These are phyloP conservation scores for Conus betulinus DNA, from an alignment of 1,140 invertebrate species.

Conservation along the genomic window DNA sequence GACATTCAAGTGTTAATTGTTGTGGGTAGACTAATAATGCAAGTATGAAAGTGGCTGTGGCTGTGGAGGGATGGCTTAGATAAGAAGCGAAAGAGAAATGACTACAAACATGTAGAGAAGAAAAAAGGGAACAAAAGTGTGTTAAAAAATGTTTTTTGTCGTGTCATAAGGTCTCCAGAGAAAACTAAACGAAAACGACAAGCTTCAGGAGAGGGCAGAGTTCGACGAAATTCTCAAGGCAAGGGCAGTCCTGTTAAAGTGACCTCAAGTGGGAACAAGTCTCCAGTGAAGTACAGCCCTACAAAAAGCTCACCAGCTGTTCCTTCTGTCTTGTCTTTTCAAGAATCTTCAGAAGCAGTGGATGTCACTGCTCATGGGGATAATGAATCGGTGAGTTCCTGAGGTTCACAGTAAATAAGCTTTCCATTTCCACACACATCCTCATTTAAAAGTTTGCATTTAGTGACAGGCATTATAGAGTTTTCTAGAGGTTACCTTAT, in stretches of 20 bases:
- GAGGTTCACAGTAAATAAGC: no score
- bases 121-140: no score
- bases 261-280: slow-evolving; percentile 12
- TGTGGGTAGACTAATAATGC: no score
- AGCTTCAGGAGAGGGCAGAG: slow-evolving; percentile 28
- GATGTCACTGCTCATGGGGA: slow-evolving; percentile 5
- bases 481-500: no score
- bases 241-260: slow-evolving; percentile 30
- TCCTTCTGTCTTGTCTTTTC: background rate
- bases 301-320: background rate
- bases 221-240: slow-evolving; percentile 32
- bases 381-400: background rate
- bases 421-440: no score
- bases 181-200: slow-evolving; percentile 32
- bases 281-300: slow-evolving; percentile 13
- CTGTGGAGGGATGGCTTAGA: no score
- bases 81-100: no score
- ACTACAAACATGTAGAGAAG: no score
- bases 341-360: background rate
- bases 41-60: no score
- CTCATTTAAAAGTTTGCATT: no score
- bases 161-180: slow-evolving; percentile 2
- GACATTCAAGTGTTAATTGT: no score
- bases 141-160: background rate
- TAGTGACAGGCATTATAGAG: no score